Evolutionary conservation across 2,113 vertebrate species (phyloP).

Genomic region (Malurus melanocephalus): DNA sequence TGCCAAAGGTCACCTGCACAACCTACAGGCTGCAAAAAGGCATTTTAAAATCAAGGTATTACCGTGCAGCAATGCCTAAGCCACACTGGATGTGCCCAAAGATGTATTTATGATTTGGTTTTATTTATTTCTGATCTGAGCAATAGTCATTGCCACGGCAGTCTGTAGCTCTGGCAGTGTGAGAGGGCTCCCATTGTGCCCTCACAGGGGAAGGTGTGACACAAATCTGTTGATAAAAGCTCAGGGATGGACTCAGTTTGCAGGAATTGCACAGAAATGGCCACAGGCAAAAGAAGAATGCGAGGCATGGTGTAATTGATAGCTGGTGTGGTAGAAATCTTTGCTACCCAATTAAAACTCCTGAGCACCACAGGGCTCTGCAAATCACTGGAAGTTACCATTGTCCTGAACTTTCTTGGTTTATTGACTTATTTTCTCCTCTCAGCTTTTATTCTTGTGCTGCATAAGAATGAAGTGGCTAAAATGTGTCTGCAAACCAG

Average conservation of each 20-base stretch:
- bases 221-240: not conserved
- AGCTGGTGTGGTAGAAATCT: not conserved
- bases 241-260: not conserved
- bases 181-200: fast-evolving
- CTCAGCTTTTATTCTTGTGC: not conserved
- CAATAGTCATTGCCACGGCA: fast-evolving
- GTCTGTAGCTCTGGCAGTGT: not conserved
- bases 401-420: not conserved
- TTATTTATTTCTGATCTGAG: not conserved
- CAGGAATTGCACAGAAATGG: not conserved
- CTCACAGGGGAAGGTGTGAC: not conserved
- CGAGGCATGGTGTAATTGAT: fast-evolving
- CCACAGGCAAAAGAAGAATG: not conserved
- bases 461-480: not conserved
- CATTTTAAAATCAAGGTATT: not conserved
- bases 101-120: not conserved
- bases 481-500: not conserved
- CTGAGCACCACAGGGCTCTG: not conserved
- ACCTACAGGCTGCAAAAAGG: not conserved
- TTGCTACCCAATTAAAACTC: not conserved
- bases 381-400: not conserved
- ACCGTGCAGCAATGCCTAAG: not conserved
- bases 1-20: not conserved
- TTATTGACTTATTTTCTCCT: not conserved
- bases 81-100: not conserved